Base-by-base conservation (phyloP, 2,888 invertebrate species). In the Ypsolopha sequella region DNA sequence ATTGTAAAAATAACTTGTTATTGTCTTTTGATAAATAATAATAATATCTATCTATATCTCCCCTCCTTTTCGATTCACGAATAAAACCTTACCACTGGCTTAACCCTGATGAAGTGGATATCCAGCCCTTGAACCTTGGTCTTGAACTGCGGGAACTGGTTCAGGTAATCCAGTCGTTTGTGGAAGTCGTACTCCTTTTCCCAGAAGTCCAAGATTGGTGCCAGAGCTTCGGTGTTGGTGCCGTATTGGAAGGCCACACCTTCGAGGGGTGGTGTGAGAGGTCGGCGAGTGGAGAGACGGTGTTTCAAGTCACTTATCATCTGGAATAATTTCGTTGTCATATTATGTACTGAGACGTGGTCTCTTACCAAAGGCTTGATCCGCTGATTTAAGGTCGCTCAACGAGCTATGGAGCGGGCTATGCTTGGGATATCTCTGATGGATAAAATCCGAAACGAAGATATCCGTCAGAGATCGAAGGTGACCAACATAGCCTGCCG, bases 171-270 rank as follows among this genome's bases (percentile, higher is more conserved):
- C 69, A 94, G 92, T 6, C 93, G 86, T 54, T 91, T 88, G 36
- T 65, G 74, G 55, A 87, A 76, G 60, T 93, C 88, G 69, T 94
- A 96, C 39, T 90, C 86, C 2, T 90, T 89, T 1, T 87, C 87
- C 98, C 98, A 98, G 74, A 95, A 93, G 8, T 90, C 82, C 1
- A 93, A 63, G 61, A 95, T 87, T 44, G 85, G 77, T 46, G 89
- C 78, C 14, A 95, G 67, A 52, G 90, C 89, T 1, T 90, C 88
- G 0, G 90, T 81, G 66, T 95, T 93, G 69, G 96, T 92, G 0
- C 97, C 97, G 67, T 96, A 97, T 58, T 92, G 88, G 73, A 96
- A 96, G 1, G 84, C 89, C 0, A 88, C 80, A 14, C 89, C 91
- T 73, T 94, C 92, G n/a, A 94, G 72, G 0, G 94, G 91, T 6